phyloP scores from a whole-genome alignment of 2,888 invertebrate species.

The Dastarcus helophoroides region DNA sequence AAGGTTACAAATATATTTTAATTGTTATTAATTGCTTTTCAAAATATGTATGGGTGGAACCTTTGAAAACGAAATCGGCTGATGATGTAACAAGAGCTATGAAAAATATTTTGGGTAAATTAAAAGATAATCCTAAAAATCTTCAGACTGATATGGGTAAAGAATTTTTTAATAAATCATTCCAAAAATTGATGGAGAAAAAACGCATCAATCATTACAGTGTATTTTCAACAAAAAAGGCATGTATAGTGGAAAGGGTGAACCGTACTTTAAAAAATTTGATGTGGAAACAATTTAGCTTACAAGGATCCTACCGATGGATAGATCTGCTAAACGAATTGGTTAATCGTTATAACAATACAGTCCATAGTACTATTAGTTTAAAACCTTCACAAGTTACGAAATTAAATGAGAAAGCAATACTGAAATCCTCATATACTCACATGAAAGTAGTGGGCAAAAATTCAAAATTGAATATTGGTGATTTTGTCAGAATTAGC shows the following conservation, averaged over 20 bases:
- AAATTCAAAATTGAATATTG: constrained; percentile 15
- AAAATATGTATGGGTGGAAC: constrained; percentile 25
- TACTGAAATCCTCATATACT: constrained; percentile 8
- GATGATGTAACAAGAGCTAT: constrained; percentile 16
- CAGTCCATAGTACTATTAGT: constrained; percentile 8
- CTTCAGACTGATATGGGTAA: constrained; percentile 12
- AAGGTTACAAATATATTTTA: constrained; percentile 21
- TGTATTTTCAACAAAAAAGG: constrained; percentile 3
- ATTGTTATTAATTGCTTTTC: constrained; percentile 27
- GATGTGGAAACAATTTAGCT: constrained; percentile 16
- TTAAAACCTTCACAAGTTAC: constrained; percentile 7
- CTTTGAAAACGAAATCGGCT: constrained; percentile 22
- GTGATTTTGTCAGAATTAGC: constrained; percentile 24
- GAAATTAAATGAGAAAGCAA: constrained; percentile 6
- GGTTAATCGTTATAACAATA: constrained; percentile 10
- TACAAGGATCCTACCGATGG: constrained; percentile 19
- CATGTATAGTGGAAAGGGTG: constrained; percentile 8
- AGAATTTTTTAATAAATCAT: constrained; percentile 13
- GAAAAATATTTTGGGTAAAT: constrained; percentile 4
- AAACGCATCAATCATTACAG: constrained; percentile 12
- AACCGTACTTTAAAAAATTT: constrained; percentile 14
- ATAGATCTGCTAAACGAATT: constrained; percentile 9
- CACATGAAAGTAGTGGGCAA: constrained; percentile 11
- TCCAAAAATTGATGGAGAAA: constrained; percentile 9
- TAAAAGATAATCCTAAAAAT: constrained; percentile 9